A percentile compares a stretch with the other conserved stretches of the same genome.
phyloP scores from a whole-genome alignment of 2,113 vertebrate species.

The Eira barbara region DNA sequence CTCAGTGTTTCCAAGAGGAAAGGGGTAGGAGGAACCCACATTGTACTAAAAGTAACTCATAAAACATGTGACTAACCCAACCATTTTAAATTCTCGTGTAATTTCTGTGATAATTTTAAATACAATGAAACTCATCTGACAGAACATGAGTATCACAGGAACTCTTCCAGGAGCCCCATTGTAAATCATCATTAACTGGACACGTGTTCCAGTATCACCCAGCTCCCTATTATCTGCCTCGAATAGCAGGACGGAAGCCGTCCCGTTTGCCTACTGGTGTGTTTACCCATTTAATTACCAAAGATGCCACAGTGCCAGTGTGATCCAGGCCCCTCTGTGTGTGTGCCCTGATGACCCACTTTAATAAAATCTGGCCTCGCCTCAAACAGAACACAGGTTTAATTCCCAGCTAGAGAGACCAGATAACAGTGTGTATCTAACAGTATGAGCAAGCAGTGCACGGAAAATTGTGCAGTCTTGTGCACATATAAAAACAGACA shows the following conservation, averaged over 20 bases:
- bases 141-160: not conserved
- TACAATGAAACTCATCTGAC: conserved; percentile 67
- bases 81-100: conserved; percentile 49
- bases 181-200: conserved; percentile 63
- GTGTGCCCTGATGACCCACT: conserved; percentile 35
- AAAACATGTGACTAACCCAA: conserved; percentile 52
- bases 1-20: not conserved
- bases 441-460: fast-evolving
- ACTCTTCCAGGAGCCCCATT: conserved; percentile 42
- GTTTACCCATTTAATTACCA: conserved; percentile 51
- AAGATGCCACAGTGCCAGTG: not conserved
- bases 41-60: not conserved
- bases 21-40: not conserved
- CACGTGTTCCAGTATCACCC: conserved; percentile 26
- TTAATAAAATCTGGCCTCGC: conserved; percentile 25
- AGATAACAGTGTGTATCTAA: not conserved
- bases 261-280: conserved; percentile 17
- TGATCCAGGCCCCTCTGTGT: not conserved
- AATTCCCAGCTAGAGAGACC: not conserved
- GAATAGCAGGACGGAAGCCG: not conserved
- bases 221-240: conserved; percentile 21
- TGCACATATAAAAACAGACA: not conserved
- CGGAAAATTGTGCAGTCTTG: not conserved
- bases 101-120: conserved; percentile 66
- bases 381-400: not conserved